Conservation (phyloP, 2,797 vertebrate genomes). For the Chelon auratus region DNA sequence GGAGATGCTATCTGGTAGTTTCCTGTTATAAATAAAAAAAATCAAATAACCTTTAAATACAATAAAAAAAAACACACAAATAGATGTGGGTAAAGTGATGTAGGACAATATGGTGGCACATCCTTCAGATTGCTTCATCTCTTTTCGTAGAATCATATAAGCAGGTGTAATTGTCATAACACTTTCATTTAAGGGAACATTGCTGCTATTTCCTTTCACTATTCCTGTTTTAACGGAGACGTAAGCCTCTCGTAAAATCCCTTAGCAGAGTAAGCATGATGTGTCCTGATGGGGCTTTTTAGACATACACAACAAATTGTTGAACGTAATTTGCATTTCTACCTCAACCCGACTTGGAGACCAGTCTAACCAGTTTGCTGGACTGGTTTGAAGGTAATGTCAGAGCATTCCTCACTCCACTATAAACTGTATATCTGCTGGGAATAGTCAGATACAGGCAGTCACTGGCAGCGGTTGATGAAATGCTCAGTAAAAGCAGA, state of each 20-base stretch:
- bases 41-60: slow-evolving; percentile 1
- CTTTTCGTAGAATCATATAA: not conserved
- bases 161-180: not conserved
- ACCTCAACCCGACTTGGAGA: slow-evolving; percentile 4
- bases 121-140: not conserved
- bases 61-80: not conserved
- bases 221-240: not conserved
- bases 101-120: not conserved
- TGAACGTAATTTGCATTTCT: slow-evolving; percentile 10
- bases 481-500: not conserved
- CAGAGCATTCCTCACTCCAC: not conserved
- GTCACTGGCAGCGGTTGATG: not conserved
- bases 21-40: not conserved
- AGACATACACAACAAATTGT: not conserved
- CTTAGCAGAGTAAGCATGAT: not conserved
- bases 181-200: not conserved
- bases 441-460: not conserved
- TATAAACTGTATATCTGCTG: not conserved
- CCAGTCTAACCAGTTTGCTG: slow-evolving; percentile 19
- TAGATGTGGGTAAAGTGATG: slow-evolving; percentile 2
- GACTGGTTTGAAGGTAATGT: slow-evolving; percentile 6
- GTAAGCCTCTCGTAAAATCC: not conserved
- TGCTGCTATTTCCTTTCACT: not conserved
- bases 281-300: not conserved
- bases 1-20: not conserved